Evolutionary conservation across 1,140 invertebrate genomes (phyloP).

Genomic region (Cherax destructor): DNA sequence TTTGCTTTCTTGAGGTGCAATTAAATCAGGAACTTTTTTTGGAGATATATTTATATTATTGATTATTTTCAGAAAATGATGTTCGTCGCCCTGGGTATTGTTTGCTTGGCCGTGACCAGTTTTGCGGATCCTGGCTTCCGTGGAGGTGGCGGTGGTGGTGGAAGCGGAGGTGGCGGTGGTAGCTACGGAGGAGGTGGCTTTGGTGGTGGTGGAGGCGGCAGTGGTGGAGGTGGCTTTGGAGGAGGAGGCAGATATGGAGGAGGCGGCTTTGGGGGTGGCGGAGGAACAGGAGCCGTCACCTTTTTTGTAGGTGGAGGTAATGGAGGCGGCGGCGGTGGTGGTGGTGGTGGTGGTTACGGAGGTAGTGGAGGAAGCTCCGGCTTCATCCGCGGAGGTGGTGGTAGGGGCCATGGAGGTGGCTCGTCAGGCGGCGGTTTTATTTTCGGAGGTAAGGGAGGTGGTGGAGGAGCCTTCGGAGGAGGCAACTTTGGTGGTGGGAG

Average conservation of each 20-base stretch:
- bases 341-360: too few relatives aligned
- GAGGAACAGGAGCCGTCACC: too few relatives aligned
- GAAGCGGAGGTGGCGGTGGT: not conserved
- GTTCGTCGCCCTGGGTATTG: not conserved
- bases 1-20: too few relatives aligned
- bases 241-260: too few relatives aligned
- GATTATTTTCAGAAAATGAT: not conserved
- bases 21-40: too few relatives aligned
- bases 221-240: not conserved
- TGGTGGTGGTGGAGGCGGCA: not conserved
- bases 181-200: not conserved
- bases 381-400: too few relatives aligned
- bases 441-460: not conserved
- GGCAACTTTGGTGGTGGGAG: not conserved
- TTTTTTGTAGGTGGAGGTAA: not conserved
- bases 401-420: not conserved
- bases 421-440: not conserved
- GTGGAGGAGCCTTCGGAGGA: not conserved
- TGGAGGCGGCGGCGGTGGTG: not conserved
- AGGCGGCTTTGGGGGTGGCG: too few relatives aligned
- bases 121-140: not conserved
- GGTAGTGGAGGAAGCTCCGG: too few relatives aligned
- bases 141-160: not conserved
- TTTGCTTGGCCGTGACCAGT: not conserved
- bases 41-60: not conserved